Evolutionary conservation across 2,888 invertebrate species (phyloP).

Genomic region (Archips crataeganus): DNA sequence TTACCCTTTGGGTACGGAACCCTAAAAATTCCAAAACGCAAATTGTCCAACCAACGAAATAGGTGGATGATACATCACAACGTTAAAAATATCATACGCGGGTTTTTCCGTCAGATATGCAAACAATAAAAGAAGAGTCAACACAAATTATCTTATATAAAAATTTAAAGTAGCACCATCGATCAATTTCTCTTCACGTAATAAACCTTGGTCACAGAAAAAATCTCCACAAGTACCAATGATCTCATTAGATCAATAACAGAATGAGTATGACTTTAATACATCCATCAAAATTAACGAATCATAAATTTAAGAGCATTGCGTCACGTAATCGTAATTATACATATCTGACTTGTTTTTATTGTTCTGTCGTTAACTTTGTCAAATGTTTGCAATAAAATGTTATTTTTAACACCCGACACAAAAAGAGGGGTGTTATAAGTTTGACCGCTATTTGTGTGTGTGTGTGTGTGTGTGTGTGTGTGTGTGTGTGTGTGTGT

Average conservation of each 20-base stretch:
- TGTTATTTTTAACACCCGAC: no score
- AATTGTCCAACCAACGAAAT: conserved; percentile 9
- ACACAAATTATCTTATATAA: conserved; percentile 7
- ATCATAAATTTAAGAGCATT: conserved; percentile 59
- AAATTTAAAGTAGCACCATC: conserved; percentile 18
- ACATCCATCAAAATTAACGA: conserved; percentile 60
- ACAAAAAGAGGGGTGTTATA: no score
- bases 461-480: no score
- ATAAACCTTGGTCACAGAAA: conserved; percentile 30
- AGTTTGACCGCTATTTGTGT: no score
- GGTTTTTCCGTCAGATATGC: conserved; percentile 22
- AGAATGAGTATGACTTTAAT: conserved; percentile 47
- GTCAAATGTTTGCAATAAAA: conserved; percentile 53
- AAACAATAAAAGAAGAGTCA: conserved; percentile 28
- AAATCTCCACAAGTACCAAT: conserved; percentile 35
- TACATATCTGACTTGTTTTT: conserved; percentile 58
- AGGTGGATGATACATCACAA: conserved; percentile 31
- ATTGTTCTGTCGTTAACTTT: conserved; percentile 63
- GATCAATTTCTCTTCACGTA: conserved; percentile 42
- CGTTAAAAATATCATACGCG: not conserved
- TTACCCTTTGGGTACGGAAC: no score
- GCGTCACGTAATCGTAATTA: conserved; percentile 57
- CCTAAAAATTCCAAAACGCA: not conserved
- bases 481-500: no score
- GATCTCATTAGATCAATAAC: conserved; percentile 50